Percentiles rank a stretch among this genome's conserved stretches.
Conservation (phyloP, 1,140 invertebrate genomes). For the Caenorhabditis inopinata region DNA sequence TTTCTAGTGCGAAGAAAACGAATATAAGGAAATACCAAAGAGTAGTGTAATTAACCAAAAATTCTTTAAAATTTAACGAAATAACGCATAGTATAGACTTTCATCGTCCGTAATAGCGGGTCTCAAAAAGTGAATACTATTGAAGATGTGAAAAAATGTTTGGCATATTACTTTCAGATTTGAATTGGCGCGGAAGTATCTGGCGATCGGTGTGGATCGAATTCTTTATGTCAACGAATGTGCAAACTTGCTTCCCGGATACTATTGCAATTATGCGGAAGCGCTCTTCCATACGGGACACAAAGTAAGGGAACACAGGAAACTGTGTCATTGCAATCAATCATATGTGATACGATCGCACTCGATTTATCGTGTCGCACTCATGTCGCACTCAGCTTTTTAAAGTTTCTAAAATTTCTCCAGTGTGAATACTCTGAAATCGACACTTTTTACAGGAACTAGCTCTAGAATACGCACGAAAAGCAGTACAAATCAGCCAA, state of each 20-base stretch:
- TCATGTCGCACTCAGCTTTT: too few relatives aligned
- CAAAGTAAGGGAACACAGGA: neutral
- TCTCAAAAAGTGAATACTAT: neutral
- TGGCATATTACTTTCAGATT: slow-evolving; percentile 49
- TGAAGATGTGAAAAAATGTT: neutral
- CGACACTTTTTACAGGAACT: slow-evolving; percentile 46
- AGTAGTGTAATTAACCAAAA: too few relatives aligned
- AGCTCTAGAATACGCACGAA: slow-evolving; percentile 61
- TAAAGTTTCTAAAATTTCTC: too few relatives aligned
- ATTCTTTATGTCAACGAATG: slow-evolving; percentile 55
- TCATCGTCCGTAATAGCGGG: too few relatives aligned
- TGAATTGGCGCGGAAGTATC: slow-evolving; percentile 58
- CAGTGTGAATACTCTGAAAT: neutral
- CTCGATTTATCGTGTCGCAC: too few relatives aligned
- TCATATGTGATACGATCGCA: too few relatives aligned
- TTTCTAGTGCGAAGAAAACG: too few relatives aligned
- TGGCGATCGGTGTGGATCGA: slow-evolving; percentile 56
- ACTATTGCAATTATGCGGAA: slow-evolving; percentile 66
- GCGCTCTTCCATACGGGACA: slow-evolving; percentile 62
- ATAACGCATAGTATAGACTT: too few relatives aligned
- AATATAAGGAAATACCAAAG: too few relatives aligned
- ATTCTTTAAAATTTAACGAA: too few relatives aligned
- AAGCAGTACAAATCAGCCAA: slow-evolving; percentile 49
- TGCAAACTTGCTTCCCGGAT: slow-evolving; percentile 41
- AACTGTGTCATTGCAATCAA: neutral